Conservation (phyloP, 2,797 vertebrate genomes). For the Phoebastria nigripes region DNA sequence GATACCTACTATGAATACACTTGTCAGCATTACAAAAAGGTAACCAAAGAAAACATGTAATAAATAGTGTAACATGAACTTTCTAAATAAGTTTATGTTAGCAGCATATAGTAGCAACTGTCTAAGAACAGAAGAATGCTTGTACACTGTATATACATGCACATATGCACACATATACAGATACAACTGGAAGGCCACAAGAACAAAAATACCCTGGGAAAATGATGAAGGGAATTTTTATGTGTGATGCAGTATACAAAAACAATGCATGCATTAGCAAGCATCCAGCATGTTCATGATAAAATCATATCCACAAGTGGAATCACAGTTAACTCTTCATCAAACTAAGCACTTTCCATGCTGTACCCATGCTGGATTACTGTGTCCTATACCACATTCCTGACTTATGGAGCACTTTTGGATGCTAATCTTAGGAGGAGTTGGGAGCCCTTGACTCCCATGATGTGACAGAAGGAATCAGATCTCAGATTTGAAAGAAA, state of each 20-base stretch:
- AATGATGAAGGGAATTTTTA: neutral
- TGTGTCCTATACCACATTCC: neutral
- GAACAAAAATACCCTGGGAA: neutral
- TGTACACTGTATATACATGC: constrained; percentile 5
- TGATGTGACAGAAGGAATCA: neutral
- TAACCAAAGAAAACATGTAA: constrained; percentile 39
- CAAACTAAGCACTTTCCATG: neutral
- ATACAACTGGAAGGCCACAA: constrained; percentile 7
- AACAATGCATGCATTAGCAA: neutral
- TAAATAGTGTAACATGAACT: constrained; percentile 34
- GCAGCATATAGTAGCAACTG: constrained; percentile 43
- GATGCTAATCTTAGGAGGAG: neutral
- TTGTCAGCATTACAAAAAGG: constrained; percentile 28
- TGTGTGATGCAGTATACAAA: neutral
- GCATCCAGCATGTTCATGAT: neutral
- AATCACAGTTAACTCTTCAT: neutral
- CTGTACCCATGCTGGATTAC: neutral
- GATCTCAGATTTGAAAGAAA: neutral
- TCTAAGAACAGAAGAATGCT: constrained; percentile 21
- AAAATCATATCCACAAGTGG: neutral
- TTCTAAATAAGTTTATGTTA: constrained; percentile 55
- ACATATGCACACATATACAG: constrained; percentile 6
- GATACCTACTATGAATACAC: constrained; percentile 56
- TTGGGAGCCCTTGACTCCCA: neutral
- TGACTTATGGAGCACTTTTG: neutral